Conservation (phyloP, 2,113 vertebrate species). For the Phylloscopus trochilus region DNA sequence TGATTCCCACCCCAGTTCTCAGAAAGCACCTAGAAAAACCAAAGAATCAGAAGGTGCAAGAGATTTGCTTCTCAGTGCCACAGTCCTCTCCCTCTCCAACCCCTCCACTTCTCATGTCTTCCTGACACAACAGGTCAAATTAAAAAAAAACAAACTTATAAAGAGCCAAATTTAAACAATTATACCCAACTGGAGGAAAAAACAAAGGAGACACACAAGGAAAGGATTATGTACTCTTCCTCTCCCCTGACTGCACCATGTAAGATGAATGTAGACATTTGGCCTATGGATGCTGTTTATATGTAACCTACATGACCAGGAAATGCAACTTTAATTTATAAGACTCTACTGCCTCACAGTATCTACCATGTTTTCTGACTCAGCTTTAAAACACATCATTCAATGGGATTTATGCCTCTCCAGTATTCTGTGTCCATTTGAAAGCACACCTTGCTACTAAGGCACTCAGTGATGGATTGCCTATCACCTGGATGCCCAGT, state of each 20-base stretch:
- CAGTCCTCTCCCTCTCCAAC: not conserved
- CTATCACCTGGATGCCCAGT: not conserved
- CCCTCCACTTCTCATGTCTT: not conserved
- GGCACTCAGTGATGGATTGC: not conserved
- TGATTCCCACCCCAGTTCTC: fast-evolving
- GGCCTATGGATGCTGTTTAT: not conserved
- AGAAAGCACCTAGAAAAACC: not conserved
- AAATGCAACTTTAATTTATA: not conserved
- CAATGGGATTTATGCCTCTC: not conserved
- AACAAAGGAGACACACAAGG: not conserved
- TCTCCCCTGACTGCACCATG: fast-evolving
- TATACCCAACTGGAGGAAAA: not conserved
- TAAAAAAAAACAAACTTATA: not conserved
- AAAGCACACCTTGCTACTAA: not conserved
- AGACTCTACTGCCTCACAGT: not conserved
- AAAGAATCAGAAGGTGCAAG: not conserved
- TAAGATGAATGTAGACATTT: not conserved
- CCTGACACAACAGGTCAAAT: not conserved
- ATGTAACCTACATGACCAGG: not conserved
- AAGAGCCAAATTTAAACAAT: not conserved
- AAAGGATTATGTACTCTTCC: not conserved
- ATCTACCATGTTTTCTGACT: not conserved
- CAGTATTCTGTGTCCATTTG: not conserved
- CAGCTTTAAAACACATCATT: not conserved
- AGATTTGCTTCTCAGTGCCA: not conserved